Base-by-base conservation (phyloP, 2,888 invertebrate species). In the Eupithecia subfuscata region DNA sequence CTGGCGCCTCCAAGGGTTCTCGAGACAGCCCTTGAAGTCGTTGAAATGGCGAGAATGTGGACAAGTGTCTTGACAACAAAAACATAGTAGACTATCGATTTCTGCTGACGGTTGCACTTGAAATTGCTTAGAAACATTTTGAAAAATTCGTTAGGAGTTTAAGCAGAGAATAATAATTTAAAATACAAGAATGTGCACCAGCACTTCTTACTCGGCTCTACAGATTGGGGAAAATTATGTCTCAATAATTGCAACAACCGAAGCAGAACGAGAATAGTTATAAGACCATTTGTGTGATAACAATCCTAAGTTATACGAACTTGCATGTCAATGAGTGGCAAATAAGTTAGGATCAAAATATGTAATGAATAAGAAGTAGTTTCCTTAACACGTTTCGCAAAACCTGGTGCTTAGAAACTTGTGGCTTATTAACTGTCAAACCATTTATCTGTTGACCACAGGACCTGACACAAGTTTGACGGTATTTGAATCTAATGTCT, bases 1-100 rank as follows among this genome's bases (percentile, higher is more conserved):
- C 76, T 89, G 92, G 92, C 92, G 92, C 92, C 92, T 86, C 79
- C 77, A 86, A 92, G 92, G 82, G 92, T 89, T 87, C 92, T 92
- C 85, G 83, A 90, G 85, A 82, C 84, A 82, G 85, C 86, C 85
- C 87, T 89, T 86, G 76, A 80, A 79, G 79, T 79, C 78, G 82
- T 86, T 81, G 79, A 84, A 86, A 79, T 79, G 79, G 75, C 82
- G 78, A 85, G 82, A 85, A 86, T 78, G 79, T 82, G 83, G 81
- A 84, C 80, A 82, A 81, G 81, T 78, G 83, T 79, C 81, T 83
- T 77, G 77, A 79, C 75, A 76, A 83, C 79, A 80, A 84, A 81
- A 84, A 82, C 76, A 84, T 80, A 74, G 69, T 69, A 70, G 77
- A 75, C 75, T 79, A 77, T 81, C 79, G 34, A 72, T 80, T 74